phyloP scores from a whole-genome alignment of 2,113 vertebrate genomes.

The Sceloporus tristichus region DNA sequence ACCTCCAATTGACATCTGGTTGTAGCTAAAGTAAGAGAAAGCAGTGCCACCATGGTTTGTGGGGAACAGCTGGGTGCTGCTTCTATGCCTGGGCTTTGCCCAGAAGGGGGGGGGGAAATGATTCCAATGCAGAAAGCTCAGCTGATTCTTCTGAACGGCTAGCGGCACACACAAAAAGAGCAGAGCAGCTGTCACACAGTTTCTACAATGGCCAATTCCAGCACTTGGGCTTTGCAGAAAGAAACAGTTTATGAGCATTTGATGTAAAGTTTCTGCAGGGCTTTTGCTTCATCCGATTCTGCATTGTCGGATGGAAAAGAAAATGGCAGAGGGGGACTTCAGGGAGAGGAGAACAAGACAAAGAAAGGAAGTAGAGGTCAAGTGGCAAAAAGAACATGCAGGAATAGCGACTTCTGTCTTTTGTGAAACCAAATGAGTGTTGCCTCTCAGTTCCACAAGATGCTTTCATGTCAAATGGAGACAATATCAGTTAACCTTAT shows the following conservation, averaged over 20 bases:
- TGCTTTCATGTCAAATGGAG: not conserved
- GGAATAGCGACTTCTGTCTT: not conserved
- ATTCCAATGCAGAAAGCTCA: conserved; percentile 17
- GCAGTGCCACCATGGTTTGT: conserved; percentile 25
- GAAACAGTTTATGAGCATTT: not conserved
- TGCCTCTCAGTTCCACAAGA: not conserved
- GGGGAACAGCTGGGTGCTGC: conserved; percentile 44
- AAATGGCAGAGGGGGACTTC: not conserved
- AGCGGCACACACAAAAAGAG: conserved; percentile 38
- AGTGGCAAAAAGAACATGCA: conserved; percentile 5
- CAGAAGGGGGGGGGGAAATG: conserved; percentile 39
- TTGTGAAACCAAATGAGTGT: not conserved
- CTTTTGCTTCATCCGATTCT: conserved; percentile 10
- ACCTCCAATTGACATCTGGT: conserved; percentile 49
- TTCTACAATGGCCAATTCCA: conserved; percentile 47
- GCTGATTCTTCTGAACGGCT: conserved; percentile 41
- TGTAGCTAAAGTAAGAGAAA: conserved; percentile 17
- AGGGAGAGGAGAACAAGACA: not conserved
- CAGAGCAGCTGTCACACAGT: conserved; percentile 38
- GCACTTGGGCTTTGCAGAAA: conserved; percentile 32
- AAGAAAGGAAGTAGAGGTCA: not conserved
- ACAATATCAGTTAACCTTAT: not conserved
- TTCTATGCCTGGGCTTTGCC: conserved; percentile 33
- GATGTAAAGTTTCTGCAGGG: conserved; percentile 24
- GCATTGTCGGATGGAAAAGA: conserved; percentile 5